These are phyloP conservation scores for Pelosia muscerda DNA, from an alignment of 2,888 invertebrate species.

Conservation along the genomic window DNA sequence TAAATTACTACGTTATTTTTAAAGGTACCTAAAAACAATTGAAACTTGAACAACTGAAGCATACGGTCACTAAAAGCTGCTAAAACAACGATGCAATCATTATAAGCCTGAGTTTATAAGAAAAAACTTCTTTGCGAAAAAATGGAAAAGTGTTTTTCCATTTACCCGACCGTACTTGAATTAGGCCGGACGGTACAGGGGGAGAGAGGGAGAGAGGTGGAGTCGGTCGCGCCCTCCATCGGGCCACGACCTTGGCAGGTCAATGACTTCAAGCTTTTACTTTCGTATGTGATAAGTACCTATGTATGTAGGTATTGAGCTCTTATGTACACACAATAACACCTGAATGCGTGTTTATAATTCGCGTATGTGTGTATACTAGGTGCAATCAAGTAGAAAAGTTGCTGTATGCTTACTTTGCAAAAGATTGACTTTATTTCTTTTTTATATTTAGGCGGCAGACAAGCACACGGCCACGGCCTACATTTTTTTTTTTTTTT, in stretches of 20 bases:
- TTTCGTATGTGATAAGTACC: slow-evolving; percentile 49
- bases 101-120: slow-evolving; percentile 6
- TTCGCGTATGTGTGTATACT: background rate
- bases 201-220: slow-evolving; percentile 20
- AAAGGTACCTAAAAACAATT: no score
- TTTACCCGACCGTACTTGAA: slow-evolving; percentile 49
- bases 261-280: slow-evolving; percentile 56
- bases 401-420: background rate
- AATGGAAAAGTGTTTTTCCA: slow-evolving; percentile 51
- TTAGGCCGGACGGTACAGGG: slow-evolving; percentile 26
- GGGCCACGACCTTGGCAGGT: slow-evolving; percentile 58
- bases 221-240: slow-evolving; percentile 43
- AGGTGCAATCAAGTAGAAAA: background rate
- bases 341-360: background rate
- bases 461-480: no score
- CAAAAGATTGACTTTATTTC: background rate
- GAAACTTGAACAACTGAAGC: background rate
- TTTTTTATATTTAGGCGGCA: no score
- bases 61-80: background rate
- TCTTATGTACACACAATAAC: background rate
- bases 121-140: slow-evolving; percentile 29
- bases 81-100: slow-evolving; percentile 15
- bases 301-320: slow-evolving; percentile 8
- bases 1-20: no score
- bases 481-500: no score